These are phyloP conservation scores for Drosophila nigricruria DNA, from an alignment of 2,888 invertebrate genomes.

Conservation along the genomic window DNA sequence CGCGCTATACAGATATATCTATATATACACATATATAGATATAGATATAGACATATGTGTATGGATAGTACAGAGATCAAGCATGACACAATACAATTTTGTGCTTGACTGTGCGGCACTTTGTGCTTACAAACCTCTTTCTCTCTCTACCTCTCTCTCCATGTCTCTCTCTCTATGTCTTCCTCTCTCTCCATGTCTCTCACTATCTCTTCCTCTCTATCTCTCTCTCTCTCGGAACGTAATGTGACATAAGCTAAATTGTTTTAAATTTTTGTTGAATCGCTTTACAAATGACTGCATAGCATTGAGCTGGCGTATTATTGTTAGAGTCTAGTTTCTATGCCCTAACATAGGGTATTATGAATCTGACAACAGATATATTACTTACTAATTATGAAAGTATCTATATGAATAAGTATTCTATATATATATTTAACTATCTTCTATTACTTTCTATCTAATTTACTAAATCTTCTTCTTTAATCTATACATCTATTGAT, in stretches of 20 bases:
- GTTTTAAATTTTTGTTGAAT: constrained; percentile 77
- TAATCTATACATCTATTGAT: background rate
- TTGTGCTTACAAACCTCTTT: constrained; percentile 48
- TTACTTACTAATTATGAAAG: too few species aligned
- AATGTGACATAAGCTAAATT: constrained; percentile 74
- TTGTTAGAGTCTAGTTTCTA: constrained; percentile 17
- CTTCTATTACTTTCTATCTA: background rate
- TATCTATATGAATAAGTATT: background rate
- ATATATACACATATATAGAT: constrained; percentile 11
- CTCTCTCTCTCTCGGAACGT: constrained; percentile 17
- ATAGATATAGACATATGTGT: constrained; percentile 1
- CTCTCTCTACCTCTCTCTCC: background rate
- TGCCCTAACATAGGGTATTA: background rate
- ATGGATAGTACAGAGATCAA: constrained; percentile 37
- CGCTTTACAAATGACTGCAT: constrained; percentile 65
- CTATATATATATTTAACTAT: background rate
- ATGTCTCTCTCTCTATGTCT: background rate
- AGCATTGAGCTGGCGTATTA: constrained; percentile 36
- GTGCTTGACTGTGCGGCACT: constrained; percentile 51
- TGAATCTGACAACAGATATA: background rate
- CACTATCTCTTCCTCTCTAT: background rate
- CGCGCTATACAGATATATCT: constrained; percentile 7
- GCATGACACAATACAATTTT: constrained; percentile 74
- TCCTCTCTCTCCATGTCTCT: background rate
- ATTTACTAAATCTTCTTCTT: too few species aligned